Conservation (phyloP, 1,140 invertebrate species). For the Drosophila pectinifera region DNA sequence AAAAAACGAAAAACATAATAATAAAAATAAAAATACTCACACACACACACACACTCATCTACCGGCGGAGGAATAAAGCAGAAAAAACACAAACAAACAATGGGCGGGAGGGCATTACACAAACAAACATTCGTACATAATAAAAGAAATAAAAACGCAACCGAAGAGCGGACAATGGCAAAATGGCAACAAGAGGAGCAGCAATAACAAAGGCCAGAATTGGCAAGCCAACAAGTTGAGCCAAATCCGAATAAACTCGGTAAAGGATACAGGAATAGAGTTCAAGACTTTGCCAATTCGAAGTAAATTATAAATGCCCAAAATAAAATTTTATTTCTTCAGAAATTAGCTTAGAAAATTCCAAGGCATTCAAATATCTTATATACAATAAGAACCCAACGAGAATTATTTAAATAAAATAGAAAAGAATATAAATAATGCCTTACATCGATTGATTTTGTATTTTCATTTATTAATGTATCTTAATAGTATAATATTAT, state of each 20-base stretch:
- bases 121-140: conserved; percentile 80
- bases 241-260: conserved; percentile 33
- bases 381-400: neutral
- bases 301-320: conserved; percentile 23
- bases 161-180: conserved; percentile 71
- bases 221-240: conserved; percentile 72
- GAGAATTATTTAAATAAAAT: neutral
- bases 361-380: no score
- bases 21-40: conserved; percentile 66
- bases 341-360: neutral
- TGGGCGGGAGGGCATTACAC: conserved; percentile 69
- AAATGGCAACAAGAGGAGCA: conserved; percentile 69
- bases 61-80: conserved; percentile 37
- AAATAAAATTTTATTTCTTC: neutral
- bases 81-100: conserved; percentile 56
- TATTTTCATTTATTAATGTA: no score
- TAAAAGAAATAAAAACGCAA: conserved; percentile 82
- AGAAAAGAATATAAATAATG: no score
- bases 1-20: conserved; percentile 23
- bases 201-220: conserved; percentile 56
- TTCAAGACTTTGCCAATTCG: neutral
- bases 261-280: conserved; percentile 9
- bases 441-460: no score
- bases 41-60: conserved; percentile 38
- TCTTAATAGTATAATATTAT: no score